Conservation (phyloP, 2,113 vertebrate genomes). For the Trochalopteron elliotii region DNA sequence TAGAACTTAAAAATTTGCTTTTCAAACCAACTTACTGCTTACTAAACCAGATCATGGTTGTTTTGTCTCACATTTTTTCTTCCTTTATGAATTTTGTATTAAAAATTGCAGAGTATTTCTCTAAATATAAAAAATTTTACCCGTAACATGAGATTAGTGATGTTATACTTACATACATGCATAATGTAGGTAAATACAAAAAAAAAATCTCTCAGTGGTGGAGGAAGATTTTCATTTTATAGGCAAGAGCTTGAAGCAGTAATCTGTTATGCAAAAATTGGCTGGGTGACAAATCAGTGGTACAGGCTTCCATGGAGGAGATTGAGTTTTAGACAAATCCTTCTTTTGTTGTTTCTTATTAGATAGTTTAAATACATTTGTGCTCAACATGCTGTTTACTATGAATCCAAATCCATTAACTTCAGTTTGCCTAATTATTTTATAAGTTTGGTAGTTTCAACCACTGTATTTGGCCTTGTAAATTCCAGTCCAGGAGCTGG, state of each 20-base stretch:
- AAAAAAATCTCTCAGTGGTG: not conserved
- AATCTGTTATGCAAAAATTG: not conserved
- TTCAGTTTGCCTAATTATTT: not conserved
- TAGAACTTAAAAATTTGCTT: not conserved
- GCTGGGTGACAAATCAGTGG: not conserved
- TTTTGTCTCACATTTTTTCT: not conserved
- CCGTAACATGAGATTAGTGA: not conserved
- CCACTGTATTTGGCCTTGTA: not conserved
- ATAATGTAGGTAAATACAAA: not conserved
- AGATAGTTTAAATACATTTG: not conserved
- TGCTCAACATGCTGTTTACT: not conserved
- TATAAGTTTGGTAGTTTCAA: not conserved
- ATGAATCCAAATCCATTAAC: not conserved
- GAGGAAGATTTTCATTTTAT: not conserved
- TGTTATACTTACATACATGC: not conserved
- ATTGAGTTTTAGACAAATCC: not conserved
- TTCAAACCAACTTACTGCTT: not conserved
- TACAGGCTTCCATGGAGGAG: not conserved
- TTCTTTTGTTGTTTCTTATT: not conserved
- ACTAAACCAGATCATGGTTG: not conserved
- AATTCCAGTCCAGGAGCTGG: not conserved
- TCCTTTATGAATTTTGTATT: not conserved
- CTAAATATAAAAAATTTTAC: not conserved
- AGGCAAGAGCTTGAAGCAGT: not conserved
- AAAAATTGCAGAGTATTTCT: not conserved